Conservation (phyloP, 2,113 vertebrate genomes). For the Microtus ochrogaster region DNA sequence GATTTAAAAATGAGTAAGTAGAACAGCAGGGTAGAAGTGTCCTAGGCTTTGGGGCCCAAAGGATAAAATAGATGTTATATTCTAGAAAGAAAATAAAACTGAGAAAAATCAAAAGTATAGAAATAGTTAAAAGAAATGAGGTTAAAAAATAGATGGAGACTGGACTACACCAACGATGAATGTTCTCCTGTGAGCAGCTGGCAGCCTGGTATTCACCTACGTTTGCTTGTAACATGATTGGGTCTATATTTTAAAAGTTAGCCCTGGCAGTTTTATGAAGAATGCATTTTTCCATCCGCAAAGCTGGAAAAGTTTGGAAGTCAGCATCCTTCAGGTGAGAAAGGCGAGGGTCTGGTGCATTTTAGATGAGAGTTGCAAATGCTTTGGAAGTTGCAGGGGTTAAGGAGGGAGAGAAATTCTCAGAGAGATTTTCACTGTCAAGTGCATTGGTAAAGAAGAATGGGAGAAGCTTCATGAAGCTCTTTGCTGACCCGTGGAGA, state of each 20-base stretch:
- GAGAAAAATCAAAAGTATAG: not conserved
- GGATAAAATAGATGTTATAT: not conserved
- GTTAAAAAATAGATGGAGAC: not conserved
- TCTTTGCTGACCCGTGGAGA: not conserved
- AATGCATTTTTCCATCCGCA: slow-evolving; percentile 13
- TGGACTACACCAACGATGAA: not conserved
- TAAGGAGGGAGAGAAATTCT: not conserved
- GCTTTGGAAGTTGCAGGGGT: not conserved
- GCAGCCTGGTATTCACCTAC: not conserved
- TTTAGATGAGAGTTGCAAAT: not conserved
- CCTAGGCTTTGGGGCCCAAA: not conserved
- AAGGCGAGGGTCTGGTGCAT: not conserved
- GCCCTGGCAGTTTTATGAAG: not conserved
- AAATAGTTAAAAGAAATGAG: slow-evolving; percentile 36
- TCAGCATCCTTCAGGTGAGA: not conserved
- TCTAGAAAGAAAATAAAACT: not conserved
- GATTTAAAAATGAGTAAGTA: not conserved
- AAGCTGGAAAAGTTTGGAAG: not conserved
- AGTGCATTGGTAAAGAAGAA: not conserved
- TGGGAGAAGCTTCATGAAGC: slow-evolving; percentile 7
- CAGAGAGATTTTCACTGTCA: not conserved
- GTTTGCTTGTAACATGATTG: not conserved
- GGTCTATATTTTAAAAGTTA: not conserved
- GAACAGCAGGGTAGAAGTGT: not conserved
- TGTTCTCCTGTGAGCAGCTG: slow-evolving; percentile 31